Percentiles rank a stretch among this genome's conserved stretches.
These are phyloP conservation scores for Apogon talboti DNA, from an alignment of 2,797 vertebrate genomes.

Conservation along the genomic window DNA sequence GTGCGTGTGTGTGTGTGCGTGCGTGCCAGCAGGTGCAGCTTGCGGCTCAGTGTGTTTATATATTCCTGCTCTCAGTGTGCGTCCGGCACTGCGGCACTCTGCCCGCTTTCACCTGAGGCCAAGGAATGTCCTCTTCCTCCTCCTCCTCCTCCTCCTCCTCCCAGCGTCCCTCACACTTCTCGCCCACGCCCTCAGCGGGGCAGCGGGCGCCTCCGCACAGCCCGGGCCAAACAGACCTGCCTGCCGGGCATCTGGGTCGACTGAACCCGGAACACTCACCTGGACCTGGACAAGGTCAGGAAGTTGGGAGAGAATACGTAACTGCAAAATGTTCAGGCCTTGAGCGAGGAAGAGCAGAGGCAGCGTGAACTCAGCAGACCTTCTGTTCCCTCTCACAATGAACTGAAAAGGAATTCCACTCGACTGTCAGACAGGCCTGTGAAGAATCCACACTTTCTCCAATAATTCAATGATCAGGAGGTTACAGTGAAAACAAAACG, in stretches of 20 bases:
- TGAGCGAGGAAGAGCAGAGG: slow-evolving; percentile 55
- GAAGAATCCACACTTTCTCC: slow-evolving; percentile 26
- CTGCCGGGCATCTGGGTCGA: slow-evolving; percentile 62
- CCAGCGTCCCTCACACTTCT: slow-evolving; percentile 68
- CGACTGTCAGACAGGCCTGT: slow-evolving; percentile 12
- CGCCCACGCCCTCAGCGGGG: slow-evolving; percentile 74
- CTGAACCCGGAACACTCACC: slow-evolving; percentile 52
- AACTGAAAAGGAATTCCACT: slow-evolving; percentile 34
- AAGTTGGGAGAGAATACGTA: slow-evolving; percentile 56
- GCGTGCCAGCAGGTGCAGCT: slow-evolving; percentile 67
- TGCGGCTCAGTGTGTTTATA: slow-evolving; percentile 75
- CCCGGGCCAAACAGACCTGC: slow-evolving; percentile 48
- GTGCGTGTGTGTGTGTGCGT: slow-evolving; percentile 11
- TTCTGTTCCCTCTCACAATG: slow-evolving; percentile 56
- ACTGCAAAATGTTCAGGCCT: slow-evolving; percentile 39
- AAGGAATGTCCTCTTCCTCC: slow-evolving; percentile 78
- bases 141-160: slow-evolving; percentile 52
- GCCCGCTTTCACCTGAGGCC: slow-evolving; percentile 73
- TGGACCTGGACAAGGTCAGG: slow-evolving; percentile 73
- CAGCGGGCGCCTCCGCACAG: slow-evolving; percentile 65
- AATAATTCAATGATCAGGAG: slow-evolving; percentile 54
- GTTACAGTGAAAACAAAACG: slow-evolving; percentile 58
- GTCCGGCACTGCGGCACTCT: slow-evolving; percentile 63
- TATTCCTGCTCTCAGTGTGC: slow-evolving; percentile 68
- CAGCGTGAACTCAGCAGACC: slow-evolving; percentile 61